Base-by-base conservation (phyloP, 2,113 vertebrate species). In the Lepisosteus oculatus region DNA sequence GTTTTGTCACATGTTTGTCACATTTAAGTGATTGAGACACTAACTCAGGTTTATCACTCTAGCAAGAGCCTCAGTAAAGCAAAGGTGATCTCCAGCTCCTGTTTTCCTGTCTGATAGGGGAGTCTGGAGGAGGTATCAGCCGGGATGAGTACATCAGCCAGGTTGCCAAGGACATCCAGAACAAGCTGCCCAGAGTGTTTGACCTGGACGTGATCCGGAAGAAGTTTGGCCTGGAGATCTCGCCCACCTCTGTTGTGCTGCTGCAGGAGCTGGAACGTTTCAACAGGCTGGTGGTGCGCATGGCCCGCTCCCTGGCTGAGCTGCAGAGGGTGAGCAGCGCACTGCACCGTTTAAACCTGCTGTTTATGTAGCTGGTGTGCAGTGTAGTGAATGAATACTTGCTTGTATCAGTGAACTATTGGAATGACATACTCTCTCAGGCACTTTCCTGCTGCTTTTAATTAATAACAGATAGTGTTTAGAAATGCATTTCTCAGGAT, bases 191-290 rank as follows among this genome's bases (percentile, higher is more conserved):
- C 0, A 61, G 76, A 4, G 72, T 89, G 2, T 98, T 98, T 0
- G 92, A 98, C 77, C 68, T 99, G 42, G 94, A 94, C 7, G 81
- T 90, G 70, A 92, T 96, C 47, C 78, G 89, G 45, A 96, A 95
- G 81, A 80, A 72, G 2, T 84, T 93, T 1, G 94, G 94, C 0
- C 0, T 45, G 0, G 84, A 86, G 0, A 73, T 96, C 41, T 79
- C 93, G 0, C 96, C 95, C 0, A 98, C 94, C 0, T 90, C 93
- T 0, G 96, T 95, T 74, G 97, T 99, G 72, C 91, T 98, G n/a
- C 64, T 99, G 69, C 97, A 99, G 85, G 97, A 99, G 72, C 90
- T 99, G 73, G 92, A 96, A 29, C 91, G 95, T 4, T 99, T 97
- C 69, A 98, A 98, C 82, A 94, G 89, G 56, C 95, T 98, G 0